Conservation (phyloP, 2,888 invertebrate species). For the Cheilosia vulpina region DNA sequence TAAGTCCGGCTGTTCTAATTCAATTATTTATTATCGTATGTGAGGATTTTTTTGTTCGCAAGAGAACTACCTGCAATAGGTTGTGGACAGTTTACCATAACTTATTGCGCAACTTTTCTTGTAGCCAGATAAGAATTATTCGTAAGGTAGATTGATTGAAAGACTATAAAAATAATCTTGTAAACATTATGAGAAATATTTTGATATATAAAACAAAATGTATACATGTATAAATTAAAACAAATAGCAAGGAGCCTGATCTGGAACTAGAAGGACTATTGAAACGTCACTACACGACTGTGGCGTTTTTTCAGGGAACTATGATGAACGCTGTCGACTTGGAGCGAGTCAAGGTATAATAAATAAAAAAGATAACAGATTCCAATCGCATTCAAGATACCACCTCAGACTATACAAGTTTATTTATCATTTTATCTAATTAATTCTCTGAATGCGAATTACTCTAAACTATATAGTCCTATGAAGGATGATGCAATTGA, state of each 20-base stretch:
- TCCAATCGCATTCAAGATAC: conserved; percentile 62
- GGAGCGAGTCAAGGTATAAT: conserved; percentile 98
- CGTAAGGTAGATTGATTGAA: conserved; percentile 76
- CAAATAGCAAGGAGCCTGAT: conserved; percentile 99
- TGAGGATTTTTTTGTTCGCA: conserved; percentile 35
- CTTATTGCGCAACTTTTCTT: conserved; percentile 21
- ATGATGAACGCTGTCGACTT: conserved; percentile 99
- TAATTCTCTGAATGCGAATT: conserved; percentile 49
- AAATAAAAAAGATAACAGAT: conserved; percentile 79
- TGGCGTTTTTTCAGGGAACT: conserved; percentile 99
- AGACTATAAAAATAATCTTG: conserved; percentile 34
- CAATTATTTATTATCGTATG: background rate
- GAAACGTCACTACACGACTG: conserved; percentile 99
- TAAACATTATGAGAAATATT: conserved; percentile 34
- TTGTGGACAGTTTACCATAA: conserved; percentile 50
- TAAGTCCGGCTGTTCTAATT: background rate
- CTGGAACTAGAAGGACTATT: conserved; percentile 99
- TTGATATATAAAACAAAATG: conserved; percentile 52
- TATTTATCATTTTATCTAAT: conserved; percentile 47
- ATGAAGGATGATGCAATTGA: conserved; percentile 31
- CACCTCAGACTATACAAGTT: conserved; percentile 43
- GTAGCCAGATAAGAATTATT: conserved; percentile 36
- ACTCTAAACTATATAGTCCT: conserved; percentile 8
- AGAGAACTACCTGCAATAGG: conserved; percentile 69
- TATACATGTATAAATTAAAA: conserved; percentile 67